A percentile compares a stretch with the other conserved stretches of the same genome.
These are phyloP conservation scores for Brachyhypopomus occidentalis DNA, from an alignment of 2,113 vertebrate genomes.

Conservation along the genomic window DNA sequence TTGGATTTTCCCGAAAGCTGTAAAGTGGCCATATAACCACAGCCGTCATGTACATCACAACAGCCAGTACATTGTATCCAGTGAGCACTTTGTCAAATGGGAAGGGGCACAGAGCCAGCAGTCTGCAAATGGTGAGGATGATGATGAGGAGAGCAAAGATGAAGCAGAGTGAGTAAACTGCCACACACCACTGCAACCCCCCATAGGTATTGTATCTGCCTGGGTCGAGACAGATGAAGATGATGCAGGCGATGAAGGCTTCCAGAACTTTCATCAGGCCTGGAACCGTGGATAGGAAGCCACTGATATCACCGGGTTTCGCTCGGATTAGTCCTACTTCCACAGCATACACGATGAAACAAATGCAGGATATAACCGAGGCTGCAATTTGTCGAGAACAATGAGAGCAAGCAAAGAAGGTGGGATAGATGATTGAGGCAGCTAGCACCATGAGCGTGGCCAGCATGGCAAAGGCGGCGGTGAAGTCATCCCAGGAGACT, in stretches of 20 bases:
- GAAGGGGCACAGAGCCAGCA: slow-evolving; percentile 69
- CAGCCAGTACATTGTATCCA: slow-evolving; percentile 76
- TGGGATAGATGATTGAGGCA: slow-evolving; percentile 79
- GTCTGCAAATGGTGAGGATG: slow-evolving; percentile 77
- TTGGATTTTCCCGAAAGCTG: slow-evolving; percentile 57
- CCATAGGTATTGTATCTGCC: fast-evolving
- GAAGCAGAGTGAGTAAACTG: slow-evolving; percentile 85
- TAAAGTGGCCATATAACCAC: slow-evolving; percentile 85
- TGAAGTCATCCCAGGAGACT: slow-evolving; percentile 88
- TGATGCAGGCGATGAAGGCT: slow-evolving; percentile 83
- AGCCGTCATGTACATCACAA: slow-evolving; percentile 81
- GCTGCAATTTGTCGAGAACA: slow-evolving; percentile 68
- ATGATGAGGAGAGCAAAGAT: slow-evolving; percentile 80
- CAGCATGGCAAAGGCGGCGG: slow-evolving; percentile 81
- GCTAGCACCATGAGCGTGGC: slow-evolving; percentile 81
- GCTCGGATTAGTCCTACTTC: slow-evolving; percentile 82
- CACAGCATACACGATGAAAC: slow-evolving; percentile 74
- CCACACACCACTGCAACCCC: slow-evolving; percentile 82
- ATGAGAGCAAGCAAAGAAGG: neutral
- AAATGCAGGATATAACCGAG: slow-evolving; percentile 73
- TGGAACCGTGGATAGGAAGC: slow-evolving; percentile 82
- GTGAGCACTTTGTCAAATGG: slow-evolving; percentile 76
- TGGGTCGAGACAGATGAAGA: slow-evolving; percentile 77
- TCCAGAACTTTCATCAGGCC: slow-evolving; percentile 88
- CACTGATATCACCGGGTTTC: slow-evolving; percentile 79